Percentiles rank a stretch among this genome's conserved stretches.
phyloP scores from a whole-genome alignment of 2,797 vertebrate genomes.

The Phrynocephalus guinanensis region DNA sequence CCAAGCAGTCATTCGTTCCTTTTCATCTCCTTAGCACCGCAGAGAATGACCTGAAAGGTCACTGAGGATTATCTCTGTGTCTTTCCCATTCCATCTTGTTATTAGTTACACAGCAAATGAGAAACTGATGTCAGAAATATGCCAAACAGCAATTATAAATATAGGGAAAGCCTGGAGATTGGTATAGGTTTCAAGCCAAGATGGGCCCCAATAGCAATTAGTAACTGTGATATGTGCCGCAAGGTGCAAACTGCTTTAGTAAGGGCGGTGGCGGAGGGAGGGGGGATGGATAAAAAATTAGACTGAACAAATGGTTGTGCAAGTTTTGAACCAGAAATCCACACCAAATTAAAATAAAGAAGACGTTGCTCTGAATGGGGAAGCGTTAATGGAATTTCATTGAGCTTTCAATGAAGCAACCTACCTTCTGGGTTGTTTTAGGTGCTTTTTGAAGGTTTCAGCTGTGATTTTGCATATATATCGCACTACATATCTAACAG shows the following conservation, averaged over 20 bases:
- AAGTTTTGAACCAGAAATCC: constrained; percentile 8
- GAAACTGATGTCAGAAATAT: constrained; percentile 64
- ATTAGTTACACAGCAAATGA: constrained; percentile 63
- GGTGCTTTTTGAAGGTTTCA: background rate
- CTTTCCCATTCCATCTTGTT: constrained; percentile 61
- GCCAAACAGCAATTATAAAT: constrained; percentile 62
- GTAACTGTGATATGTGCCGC: constrained; percentile 21
- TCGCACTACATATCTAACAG: background rate
- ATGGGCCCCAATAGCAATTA: constrained; percentile 59
- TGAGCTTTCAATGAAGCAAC: background rate
- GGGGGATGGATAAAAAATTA: background rate
- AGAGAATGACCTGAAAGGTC: constrained; percentile 62
- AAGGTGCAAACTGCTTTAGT: constrained; percentile 35
- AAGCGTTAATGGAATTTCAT: background rate
- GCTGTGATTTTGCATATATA: background rate
- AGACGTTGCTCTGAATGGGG: background rate
- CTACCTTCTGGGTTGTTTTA: background rate
- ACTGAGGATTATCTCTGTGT: constrained; percentile 53
- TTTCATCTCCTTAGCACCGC: constrained; percentile 68
- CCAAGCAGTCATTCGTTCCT: constrained; percentile 64
- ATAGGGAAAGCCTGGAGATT: constrained; percentile 22
- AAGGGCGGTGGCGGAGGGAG: background rate
- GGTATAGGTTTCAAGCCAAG: constrained; percentile 35
- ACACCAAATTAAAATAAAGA: background rate
- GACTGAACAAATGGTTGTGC: background rate